Evolutionary conservation across 2,797 vertebrate species (phyloP).

Genomic region (Leuciscus waleckii): DNA sequence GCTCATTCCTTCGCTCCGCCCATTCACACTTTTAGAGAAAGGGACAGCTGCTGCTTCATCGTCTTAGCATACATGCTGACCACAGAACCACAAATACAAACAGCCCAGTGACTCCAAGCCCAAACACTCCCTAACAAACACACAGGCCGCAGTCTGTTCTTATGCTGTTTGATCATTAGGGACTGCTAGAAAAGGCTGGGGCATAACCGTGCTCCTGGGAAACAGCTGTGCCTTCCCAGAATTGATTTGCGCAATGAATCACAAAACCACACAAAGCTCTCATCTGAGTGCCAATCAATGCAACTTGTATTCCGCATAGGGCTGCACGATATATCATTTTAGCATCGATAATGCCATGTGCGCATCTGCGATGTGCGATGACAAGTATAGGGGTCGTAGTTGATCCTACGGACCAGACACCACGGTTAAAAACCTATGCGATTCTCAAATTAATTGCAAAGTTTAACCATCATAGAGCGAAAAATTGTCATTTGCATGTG

Average conservation of each 20-base stretch:
- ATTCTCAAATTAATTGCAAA: neutral
- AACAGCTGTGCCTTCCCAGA: constrained; percentile 36
- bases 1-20: constrained; percentile 10
- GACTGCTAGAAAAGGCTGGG: constrained; percentile 14
- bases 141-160: constrained; percentile 8
- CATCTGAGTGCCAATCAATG: constrained; percentile 22
- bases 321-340: neutral
- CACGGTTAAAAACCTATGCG: neutral
- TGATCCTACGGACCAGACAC: neutral
- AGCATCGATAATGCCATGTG: neutral
- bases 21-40: constrained; percentile 27
- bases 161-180: constrained; percentile 21
- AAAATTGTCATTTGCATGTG: neutral
- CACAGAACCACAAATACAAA: constrained; percentile 40
- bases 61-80: constrained; percentile 33
- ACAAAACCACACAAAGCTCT: constrained; percentile 32
- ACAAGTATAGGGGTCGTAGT: neutral
- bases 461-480: neutral
- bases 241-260: constrained; percentile 40
- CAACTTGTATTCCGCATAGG: neutral
- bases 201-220: constrained; percentile 28
- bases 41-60: constrained; percentile 33
- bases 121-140: constrained; percentile 38
- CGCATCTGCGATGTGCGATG: neutral
- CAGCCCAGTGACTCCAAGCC: constrained; percentile 30